phyloP scores from a whole-genome alignment of 2,888 invertebrate genomes.

The Liodrosophila aerea region DNA sequence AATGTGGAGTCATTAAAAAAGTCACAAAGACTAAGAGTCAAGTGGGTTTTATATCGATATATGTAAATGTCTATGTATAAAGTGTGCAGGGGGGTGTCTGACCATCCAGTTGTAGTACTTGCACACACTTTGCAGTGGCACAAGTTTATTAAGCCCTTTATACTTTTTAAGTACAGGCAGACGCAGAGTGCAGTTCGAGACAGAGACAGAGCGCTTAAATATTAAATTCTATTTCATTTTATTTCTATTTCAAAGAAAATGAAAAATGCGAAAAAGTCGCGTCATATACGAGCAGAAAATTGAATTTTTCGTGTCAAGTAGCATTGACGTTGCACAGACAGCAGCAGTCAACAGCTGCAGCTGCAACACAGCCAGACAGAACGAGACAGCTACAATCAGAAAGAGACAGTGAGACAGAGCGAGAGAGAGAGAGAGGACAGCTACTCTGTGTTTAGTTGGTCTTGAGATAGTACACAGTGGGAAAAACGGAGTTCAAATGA shows the following conservation, averaged over 20 bases:
- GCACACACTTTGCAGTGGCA: too few species aligned
- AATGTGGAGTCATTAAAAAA: too few species aligned
- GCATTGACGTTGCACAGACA: slow-evolving; percentile 57
- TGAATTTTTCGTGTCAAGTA: slow-evolving; percentile 70
- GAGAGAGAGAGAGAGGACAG: background rate
- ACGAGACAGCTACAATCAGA: background rate
- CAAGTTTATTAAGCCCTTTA: too few species aligned
- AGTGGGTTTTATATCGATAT: too few species aligned
- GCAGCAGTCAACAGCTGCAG: slow-evolving; percentile 17
- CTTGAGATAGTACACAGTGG: too few species aligned
- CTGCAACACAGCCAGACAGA: slow-evolving; percentile 1
- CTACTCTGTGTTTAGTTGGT: background rate
- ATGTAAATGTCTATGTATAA: too few species aligned
- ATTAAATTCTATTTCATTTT: slow-evolving; percentile 66
- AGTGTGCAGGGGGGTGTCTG: too few species aligned
- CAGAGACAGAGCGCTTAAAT: slow-evolving; percentile 45
- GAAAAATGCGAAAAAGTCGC: slow-evolving; percentile 53
- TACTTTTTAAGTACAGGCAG: too few species aligned
- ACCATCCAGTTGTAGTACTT: too few species aligned
- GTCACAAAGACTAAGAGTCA: too few species aligned
- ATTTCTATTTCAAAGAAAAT: slow-evolving; percentile 53
- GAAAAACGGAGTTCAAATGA: too few species aligned
- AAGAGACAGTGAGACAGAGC: background rate
- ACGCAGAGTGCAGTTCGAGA: too few species aligned
- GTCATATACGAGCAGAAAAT: slow-evolving; percentile 56